Percentiles rank a stretch among this genome's conserved stretches.
Evolutionary conservation across 2,113 vertebrate genomes (phyloP).

Genomic region (Rhea pennata): DNA sequence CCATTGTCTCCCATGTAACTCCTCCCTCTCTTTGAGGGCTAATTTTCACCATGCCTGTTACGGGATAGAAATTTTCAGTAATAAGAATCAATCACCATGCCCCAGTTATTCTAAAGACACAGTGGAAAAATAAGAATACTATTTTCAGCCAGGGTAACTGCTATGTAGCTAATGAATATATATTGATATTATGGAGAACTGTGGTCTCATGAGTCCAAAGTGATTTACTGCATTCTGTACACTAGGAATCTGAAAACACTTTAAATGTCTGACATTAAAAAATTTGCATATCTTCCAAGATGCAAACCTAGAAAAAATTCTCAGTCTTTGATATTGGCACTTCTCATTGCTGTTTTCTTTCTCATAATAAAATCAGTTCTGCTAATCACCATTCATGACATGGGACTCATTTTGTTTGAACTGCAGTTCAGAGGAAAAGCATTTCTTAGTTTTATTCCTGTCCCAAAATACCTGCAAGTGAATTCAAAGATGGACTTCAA

Average conservation of each 20-base stretch:
- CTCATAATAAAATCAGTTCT: background rate
- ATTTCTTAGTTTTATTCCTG: background rate
- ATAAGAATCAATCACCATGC: background rate
- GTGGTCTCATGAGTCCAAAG: background rate
- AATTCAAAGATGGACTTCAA: background rate
- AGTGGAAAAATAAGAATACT: background rate
- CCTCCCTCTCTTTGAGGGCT: background rate
- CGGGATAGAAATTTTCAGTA: background rate
- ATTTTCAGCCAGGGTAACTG: background rate
- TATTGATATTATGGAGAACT: background rate
- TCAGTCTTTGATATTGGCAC: background rate
- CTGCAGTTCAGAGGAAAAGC: slow-evolving; percentile 18
- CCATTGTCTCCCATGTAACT: background rate
- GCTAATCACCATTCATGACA: slow-evolving; percentile 7
- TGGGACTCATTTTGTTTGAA: background rate
- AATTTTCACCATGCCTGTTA: background rate
- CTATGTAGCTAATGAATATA: background rate
- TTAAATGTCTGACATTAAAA: slow-evolving; percentile 41
- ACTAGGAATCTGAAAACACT: background rate
- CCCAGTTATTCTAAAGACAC: background rate
- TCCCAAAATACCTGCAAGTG: slow-evolving; percentile 8
- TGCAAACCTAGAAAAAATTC: slow-evolving; percentile 6
- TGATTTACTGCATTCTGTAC: background rate
- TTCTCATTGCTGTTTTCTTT: background rate
- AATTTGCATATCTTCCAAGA: background rate